Evolutionary conservation across 2,113 vertebrate genomes (phyloP).

Genomic region (Gambusia affinis): DNA sequence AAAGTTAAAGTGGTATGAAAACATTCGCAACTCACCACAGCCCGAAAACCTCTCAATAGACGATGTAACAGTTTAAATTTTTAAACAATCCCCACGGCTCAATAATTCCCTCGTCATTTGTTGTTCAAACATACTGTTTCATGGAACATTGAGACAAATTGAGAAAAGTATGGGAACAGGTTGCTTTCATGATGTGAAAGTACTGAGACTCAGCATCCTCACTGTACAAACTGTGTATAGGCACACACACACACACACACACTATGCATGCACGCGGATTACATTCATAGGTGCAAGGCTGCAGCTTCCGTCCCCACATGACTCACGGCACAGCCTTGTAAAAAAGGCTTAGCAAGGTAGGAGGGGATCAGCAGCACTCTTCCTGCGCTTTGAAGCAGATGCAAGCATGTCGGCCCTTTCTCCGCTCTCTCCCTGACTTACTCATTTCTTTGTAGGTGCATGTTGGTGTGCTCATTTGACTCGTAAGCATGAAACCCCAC

Average conservation of each 20-base stretch:
- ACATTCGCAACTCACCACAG: background rate
- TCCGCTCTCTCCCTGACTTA: slow-evolving; percentile 8
- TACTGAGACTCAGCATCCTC: slow-evolving; percentile 13
- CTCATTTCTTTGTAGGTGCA: slow-evolving; percentile 11
- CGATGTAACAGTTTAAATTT: slow-evolving; percentile 48
- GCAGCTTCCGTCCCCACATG: slow-evolving; percentile 54
- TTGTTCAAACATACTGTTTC: slow-evolving; percentile 24
- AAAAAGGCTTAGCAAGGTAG: slow-evolving; percentile 73
- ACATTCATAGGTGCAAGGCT: slow-evolving; percentile 18
- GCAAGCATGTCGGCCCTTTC: slow-evolving; percentile 42
- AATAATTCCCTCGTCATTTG: slow-evolving; percentile 25
- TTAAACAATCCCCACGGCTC: slow-evolving; percentile 26
- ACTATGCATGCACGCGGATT: background rate
- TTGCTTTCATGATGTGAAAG: slow-evolving; percentile 17
- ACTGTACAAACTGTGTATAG: background rate
- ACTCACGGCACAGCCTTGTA: slow-evolving; percentile 74
- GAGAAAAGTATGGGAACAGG: slow-evolving; percentile 9
- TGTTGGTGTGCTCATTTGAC: slow-evolving; percentile 26
- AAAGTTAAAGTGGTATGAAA: too few relatives aligned
- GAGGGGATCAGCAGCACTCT: slow-evolving; percentile 72
- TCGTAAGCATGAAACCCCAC: slow-evolving; percentile 50
- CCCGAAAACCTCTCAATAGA: slow-evolving; percentile 29
- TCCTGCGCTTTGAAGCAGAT: slow-evolving; percentile 71
- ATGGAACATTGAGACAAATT: slow-evolving; percentile 9
- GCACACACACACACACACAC: background rate